phyloP scores from a whole-genome alignment of 2,113 vertebrate genomes.

The Heptranchias perlo region DNA sequence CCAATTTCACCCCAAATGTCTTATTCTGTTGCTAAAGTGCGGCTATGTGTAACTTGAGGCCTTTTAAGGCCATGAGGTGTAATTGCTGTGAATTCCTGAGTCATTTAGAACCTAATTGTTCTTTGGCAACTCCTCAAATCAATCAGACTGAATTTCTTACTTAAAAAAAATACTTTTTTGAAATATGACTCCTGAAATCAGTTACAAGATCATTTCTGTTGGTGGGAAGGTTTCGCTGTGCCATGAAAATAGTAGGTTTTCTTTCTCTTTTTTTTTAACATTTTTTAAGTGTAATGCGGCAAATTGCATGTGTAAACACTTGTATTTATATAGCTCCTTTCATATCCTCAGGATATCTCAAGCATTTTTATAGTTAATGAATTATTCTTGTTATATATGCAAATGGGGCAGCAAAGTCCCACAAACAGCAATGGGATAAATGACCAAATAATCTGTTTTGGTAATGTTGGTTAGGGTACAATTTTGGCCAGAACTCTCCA shows the following conservation, averaged over 20 bases:
- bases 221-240: neutral
- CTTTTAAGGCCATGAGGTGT: neutral
- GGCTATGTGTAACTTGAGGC: no score
- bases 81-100: neutral
- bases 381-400: neutral
- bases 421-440: neutral
- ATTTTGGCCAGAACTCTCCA: neutral
- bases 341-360: neutral
- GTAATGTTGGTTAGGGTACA: neutral
- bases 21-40: neutral
- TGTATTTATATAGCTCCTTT: neutral
- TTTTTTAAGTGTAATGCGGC: neutral
- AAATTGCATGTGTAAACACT: neutral
- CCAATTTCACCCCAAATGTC: neutral
- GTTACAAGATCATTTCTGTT: neutral
- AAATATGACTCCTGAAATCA: neutral
- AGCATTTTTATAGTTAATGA: neutral
- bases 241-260: neutral
- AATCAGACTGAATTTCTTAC: neutral
- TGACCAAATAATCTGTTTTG: neutral
- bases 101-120: neutral
- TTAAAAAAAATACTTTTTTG: neutral
- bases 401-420: neutral
- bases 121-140: neutral
- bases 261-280: neutral